A percentile compares a stretch with the other conserved stretches of the same genome.
Conservation (phyloP, 2,113 vertebrate species). For the Tupaia tana region DNA sequence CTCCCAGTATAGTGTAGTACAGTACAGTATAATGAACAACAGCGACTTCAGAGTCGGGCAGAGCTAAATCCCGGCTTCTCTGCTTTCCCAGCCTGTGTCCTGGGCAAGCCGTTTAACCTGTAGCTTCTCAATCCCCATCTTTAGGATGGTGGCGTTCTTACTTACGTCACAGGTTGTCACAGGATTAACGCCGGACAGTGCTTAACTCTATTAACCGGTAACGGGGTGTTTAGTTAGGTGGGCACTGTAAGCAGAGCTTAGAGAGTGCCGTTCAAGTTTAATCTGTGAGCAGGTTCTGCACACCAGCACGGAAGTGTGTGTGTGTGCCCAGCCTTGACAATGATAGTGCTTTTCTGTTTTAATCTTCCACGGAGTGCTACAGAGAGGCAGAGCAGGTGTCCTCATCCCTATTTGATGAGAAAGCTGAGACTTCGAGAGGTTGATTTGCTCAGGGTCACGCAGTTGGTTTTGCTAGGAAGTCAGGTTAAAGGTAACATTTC, state of each 20-base stretch:
- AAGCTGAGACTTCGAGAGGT: conserved; percentile 18
- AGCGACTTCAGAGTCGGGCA: neutral
- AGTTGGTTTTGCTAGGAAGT: conserved; percentile 49
- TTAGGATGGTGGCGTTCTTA: neutral
- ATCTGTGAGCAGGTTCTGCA: neutral
- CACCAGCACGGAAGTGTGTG: neutral
- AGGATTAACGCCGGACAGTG: neutral
- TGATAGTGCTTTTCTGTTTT: conserved; percentile 18
- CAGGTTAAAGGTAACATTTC: conserved; percentile 29
- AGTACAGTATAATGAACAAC: neutral
- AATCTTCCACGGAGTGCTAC: neutral
- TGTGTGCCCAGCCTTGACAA: conserved; percentile 2
- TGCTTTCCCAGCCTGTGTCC: neutral
- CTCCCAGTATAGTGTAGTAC: neutral
- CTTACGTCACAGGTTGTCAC: neutral
- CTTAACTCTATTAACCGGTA: conserved; percentile 12
- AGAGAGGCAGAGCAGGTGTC: neutral
- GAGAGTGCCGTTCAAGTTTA: neutral
- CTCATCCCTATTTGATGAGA: neutral
- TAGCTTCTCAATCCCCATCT: neutral
- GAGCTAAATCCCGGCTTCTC: neutral
- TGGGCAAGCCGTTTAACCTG: neutral
- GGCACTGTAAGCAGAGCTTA: conserved; percentile 6
- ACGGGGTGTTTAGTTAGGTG: conserved; percentile 24
- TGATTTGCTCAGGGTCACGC: conserved; percentile 14